Conservation (phyloP, 2,888 invertebrate genomes). For the Tenthredo amoena region DNA sequence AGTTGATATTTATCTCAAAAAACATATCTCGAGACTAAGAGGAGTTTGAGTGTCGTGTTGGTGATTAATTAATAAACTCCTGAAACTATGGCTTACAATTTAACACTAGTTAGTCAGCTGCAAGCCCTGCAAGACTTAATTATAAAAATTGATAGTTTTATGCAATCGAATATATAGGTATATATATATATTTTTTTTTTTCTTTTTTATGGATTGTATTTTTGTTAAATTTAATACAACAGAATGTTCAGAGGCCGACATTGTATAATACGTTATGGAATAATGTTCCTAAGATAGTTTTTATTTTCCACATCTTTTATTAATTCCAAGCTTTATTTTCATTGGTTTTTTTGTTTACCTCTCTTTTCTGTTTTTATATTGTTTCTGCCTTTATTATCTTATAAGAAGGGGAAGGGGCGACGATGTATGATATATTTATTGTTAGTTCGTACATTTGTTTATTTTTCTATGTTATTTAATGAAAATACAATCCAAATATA, state of each 20-base stretch:
- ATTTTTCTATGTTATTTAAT: constrained; percentile 27
- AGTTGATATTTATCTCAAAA: not conserved
- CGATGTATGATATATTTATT: constrained; percentile 59
- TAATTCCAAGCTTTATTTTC: not conserved
- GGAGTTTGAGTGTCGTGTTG: not conserved
- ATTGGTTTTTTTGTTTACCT: not conserved
- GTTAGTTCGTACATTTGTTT: not conserved
- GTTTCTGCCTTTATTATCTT: not conserved
- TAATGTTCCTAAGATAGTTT: constrained; percentile 47
- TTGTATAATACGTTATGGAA: constrained; percentile 13
- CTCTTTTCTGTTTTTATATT: not conserved
- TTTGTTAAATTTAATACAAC: constrained; percentile 17
- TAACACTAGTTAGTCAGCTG: constrained; percentile 37
- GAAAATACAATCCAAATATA: constrained; percentile 38
- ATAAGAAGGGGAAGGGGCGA: constrained; percentile 55
- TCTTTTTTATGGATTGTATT: constrained; percentile 27
- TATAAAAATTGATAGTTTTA: constrained; percentile 23
- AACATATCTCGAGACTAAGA: constrained; percentile 28
- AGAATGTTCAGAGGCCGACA: not conserved
- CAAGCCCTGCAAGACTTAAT: constrained; percentile 41
- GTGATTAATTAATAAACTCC: not conserved
- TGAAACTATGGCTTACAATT: constrained; percentile 50
- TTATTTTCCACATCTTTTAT: constrained; percentile 15
- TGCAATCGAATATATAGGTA: not conserved
- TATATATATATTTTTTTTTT: not conserved